Evolutionary conservation across 2,113 vertebrate species (phyloP).

Genomic region (Oryzias woworae): DNA sequence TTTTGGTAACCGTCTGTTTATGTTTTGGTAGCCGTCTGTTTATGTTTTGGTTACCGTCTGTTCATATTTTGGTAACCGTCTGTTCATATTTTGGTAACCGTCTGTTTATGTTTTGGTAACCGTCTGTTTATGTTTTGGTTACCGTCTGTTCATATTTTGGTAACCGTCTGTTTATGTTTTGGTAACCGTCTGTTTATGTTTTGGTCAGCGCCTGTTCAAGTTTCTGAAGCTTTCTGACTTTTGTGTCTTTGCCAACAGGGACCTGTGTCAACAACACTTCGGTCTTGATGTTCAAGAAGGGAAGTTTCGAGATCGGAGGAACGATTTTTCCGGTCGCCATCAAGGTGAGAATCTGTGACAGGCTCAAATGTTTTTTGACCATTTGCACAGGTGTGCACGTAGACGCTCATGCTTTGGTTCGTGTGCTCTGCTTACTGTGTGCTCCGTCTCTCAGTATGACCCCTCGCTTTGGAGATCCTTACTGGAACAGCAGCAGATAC

Average conservation of each 20-base stretch:
- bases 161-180: too few relatives aligned
- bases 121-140: too few relatives aligned
- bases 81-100: too few relatives aligned
- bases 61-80: too few relatives aligned
- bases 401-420: not conserved
- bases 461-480: slow-evolving; percentile 93
- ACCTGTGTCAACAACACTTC: slow-evolving; percentile 98
- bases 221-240: not conserved
- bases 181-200: too few relatives aligned
- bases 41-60: too few relatives aligned
- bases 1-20: too few relatives aligned
- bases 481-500: slow-evolving; percentile 96
- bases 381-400: not conserved
- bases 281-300: slow-evolving; percentile 99
- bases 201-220: not conserved
- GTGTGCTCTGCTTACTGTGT: too few relatives aligned
- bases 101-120: too few relatives aligned
- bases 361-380: not conserved
- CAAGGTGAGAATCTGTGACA: slow-evolving; percentile 77
- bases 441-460: slow-evolving; percentile 82
- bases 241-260: slow-evolving; percentile 68
- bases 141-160: too few relatives aligned
- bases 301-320: slow-evolving; percentile 96
- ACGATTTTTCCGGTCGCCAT: slow-evolving; percentile 94
- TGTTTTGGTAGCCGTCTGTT: too few relatives aligned